A percentile compares a stretch with the other conserved stretches of the same genome.
Conservation (phyloP, 2,797 vertebrate species). For the Chromis chromis region DNA sequence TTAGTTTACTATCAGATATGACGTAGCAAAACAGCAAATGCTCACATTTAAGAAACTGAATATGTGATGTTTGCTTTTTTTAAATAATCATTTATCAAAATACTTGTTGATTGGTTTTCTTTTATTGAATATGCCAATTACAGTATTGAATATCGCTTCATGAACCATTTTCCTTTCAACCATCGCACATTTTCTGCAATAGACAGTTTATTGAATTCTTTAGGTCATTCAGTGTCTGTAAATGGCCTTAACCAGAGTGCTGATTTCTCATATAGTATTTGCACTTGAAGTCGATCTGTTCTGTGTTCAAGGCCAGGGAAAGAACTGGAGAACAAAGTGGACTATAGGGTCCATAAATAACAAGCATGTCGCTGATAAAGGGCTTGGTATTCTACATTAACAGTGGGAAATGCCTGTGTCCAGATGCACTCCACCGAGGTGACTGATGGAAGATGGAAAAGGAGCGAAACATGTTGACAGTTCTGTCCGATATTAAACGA, state of each 20-base stretch:
- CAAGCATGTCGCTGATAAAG: slow-evolving; percentile 30
- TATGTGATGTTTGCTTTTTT: too few relatives aligned
- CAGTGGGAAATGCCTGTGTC: neutral
- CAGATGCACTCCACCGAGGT: slow-evolving; percentile 18
- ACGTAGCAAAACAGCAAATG: neutral
- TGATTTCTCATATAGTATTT: slow-evolving; percentile 16
- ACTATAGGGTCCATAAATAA: slow-evolving; percentile 34
- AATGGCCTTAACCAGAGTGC: neutral
- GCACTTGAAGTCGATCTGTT: slow-evolving; percentile 21
- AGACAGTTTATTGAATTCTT: slow-evolving; percentile 10
- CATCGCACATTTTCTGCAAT: neutral
- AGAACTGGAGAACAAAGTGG: slow-evolving; percentile 16
- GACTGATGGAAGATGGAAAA: too few relatives aligned
- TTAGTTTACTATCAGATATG: neutral
- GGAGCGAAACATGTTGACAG: too few relatives aligned
- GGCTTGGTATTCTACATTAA: slow-evolving; percentile 21
- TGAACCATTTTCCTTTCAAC: neutral
- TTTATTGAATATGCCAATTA: neutral
- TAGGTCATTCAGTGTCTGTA: neutral
- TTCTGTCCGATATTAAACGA: too few relatives aligned
- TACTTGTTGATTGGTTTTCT: neutral
- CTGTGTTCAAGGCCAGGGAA: slow-evolving; percentile 26
- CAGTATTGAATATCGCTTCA: neutral
- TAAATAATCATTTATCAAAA: neutral
- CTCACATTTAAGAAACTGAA: neutral